Base-by-base conservation (phyloP, 2,888 invertebrate genomes). In the Shargacucullia verbasci region DNA sequence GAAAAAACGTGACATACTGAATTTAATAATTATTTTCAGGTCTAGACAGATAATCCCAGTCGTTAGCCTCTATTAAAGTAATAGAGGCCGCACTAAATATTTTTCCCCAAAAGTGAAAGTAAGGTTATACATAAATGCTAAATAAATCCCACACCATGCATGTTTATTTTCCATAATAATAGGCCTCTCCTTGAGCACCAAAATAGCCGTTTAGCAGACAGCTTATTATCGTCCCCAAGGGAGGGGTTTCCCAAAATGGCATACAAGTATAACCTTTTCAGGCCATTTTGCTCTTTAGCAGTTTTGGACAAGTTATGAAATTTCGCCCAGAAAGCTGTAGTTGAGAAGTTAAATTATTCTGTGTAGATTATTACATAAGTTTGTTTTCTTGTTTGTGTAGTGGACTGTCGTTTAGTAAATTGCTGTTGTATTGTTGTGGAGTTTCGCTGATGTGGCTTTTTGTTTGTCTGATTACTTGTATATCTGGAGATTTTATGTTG, bases 211-310 rank as follows among this genome's bases (percentile, higher is more conserved):
- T 59, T 39, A 61, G 15, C 48, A 65, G 59, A 69, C 61, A 37
- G 39, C 29, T 59, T 67, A 65, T 69, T 55, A 68, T 52, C 8
- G 52, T 44, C 38, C 71, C 54, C 52, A 7, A 56, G 75, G 78
- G 64, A 65, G 54, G 43, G 60, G 61, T 67, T 60, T 12, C 55
- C 61, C 46, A 62, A 70, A 74, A 78, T 77, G 75, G 67, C 79
- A 71, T 50, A 68, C 59, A 44, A 34, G 54, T 41, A 54, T 69
- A 53, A 70, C 78, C 73, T 75, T 78, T 78, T 68, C 65, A 72
- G 14, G 38, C 45, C 56, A 66, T 55, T 67, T 53, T 63, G 59
- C 45, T 57, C 55, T 57, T 69, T 57, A 58, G 40, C 43, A 58
- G 65, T 57, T 59, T 43, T 40, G 35, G 27, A n/a, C 20, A 76